These are phyloP conservation scores for Drosophila nr. perissopoda DNA, from an alignment of 2,888 invertebrate species.

Conservation along the genomic window DNA sequence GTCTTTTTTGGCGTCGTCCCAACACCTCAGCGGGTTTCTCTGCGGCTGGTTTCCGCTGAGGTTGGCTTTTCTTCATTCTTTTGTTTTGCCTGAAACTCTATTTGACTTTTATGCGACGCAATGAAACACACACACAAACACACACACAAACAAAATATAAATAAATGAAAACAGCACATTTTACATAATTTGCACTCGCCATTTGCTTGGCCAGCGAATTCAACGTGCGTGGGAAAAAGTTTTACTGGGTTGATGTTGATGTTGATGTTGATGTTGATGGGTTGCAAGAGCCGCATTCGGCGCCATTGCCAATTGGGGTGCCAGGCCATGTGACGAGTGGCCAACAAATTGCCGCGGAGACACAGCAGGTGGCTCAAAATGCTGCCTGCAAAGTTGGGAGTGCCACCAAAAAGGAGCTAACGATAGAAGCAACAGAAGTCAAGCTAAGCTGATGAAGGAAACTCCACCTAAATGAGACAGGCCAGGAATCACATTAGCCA, in stretches of 20 bases:
- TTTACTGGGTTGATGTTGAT: slow-evolving; percentile 42
- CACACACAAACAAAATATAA: slow-evolving; percentile 30
- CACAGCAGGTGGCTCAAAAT: slow-evolving; percentile 58
- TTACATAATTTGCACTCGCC: slow-evolving; percentile 71
- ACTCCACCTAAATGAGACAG: slow-evolving; percentile 46
- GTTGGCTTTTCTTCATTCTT: slow-evolving; percentile 10
- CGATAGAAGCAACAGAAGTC: slow-evolving; percentile 46
- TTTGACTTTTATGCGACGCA: slow-evolving; percentile 47
- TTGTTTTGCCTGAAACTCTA: slow-evolving; percentile 17
- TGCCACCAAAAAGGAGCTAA: slow-evolving; percentile 3
- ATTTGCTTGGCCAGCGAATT: slow-evolving; percentile 54
- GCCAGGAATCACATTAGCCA: background rate
- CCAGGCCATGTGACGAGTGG: slow-evolving; percentile 45
- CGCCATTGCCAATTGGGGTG: slow-evolving; percentile 47
- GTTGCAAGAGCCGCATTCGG: slow-evolving; percentile 48
- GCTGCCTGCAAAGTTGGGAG: background rate
- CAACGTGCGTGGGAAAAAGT: slow-evolving; percentile 71
- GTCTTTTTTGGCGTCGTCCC: slow-evolving; percentile 21
- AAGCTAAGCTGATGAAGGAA: slow-evolving; percentile 49
- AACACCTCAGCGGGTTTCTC: slow-evolving; percentile 54
- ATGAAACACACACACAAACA: slow-evolving; percentile 23
- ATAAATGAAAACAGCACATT: slow-evolving; percentile 61
- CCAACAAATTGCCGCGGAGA: slow-evolving; percentile 52
- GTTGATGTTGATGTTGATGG: slow-evolving; percentile 15
- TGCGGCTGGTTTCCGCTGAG: slow-evolving; percentile 46